Evolutionary conservation across 1,140 invertebrate genomes (phyloP), one percentile per base, ranked within the genome.

Genomic region (Drosophila albomicans): DNA sequence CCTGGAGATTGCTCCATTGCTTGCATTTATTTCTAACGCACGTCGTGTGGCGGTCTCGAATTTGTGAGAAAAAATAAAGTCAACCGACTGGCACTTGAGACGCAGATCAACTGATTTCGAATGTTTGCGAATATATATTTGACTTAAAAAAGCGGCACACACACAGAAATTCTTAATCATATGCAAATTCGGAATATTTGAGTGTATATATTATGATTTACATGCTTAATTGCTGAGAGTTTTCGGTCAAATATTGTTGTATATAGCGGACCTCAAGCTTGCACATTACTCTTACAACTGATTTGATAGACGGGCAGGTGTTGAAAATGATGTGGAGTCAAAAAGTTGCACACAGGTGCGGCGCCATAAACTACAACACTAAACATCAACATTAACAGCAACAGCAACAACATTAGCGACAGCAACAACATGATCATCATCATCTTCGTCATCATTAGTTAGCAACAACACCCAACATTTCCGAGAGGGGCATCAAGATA

Each of bases 41-140:
- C 63, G 13, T 54, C 41, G 64, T 48, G 20, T 35, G 30, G 28
- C 35, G n/a, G n/a, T 51, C 10, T 52, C 10, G 20, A 58, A n/a
- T 41, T 10, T 15, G 32, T 10, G 52, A 43, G 3, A n/a, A 48
- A 65, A 79, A n/a, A 48, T 61, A 79, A 64, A 49, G 64, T 57
- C 85, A 88, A 88, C 85, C 81, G 81, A 58, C 58, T 76, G 56
- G 65, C 68, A n/a, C 75, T 75, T 79, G 67, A 41, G 66, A 71
- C 79, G 71, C 71, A 89, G 66, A 74, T 81, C 64, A 85, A 88
- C 85, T 88, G 85, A 88, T 41, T 72, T 88, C 64, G 56, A 76
- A 66, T 69, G 81, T 73, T 79, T 85, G 75, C 56, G 35, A 75
- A 67, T 54, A 56, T 68, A 46, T 68, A 68, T 68, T 67, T 43